Percentiles rank a stretch among this genome's conserved stretches.
Conservation (phyloP, 2,888 invertebrate species). For the Drosophila rellima region DNA sequence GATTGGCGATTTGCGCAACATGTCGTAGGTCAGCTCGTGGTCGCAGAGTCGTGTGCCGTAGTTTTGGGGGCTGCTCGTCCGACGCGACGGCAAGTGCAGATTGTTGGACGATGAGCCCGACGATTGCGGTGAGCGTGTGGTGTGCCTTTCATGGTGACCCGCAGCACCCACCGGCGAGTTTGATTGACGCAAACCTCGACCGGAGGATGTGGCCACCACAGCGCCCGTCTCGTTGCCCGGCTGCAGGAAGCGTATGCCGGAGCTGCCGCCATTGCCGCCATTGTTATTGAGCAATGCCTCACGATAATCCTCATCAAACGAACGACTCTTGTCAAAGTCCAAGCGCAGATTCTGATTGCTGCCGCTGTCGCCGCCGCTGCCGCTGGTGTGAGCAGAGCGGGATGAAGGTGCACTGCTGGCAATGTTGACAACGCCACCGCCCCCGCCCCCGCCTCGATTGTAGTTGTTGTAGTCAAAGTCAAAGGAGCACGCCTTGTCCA, state of each 20-base stretch:
- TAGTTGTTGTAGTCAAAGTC: constrained; percentile 85
- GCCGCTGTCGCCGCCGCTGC: constrained; percentile 62
- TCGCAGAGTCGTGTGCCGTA: constrained; percentile 85
- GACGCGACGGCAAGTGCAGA: constrained; percentile 71
- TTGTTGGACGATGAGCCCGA: constrained; percentile 83
- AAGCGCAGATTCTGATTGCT: constrained; percentile 80
- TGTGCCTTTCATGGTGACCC: constrained; percentile 53
- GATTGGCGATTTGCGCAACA: constrained; percentile 83
- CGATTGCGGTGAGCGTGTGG: constrained; percentile 83
- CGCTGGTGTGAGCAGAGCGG: constrained; percentile 45
- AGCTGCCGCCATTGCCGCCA: constrained; percentile 47
- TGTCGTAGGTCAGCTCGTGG: constrained; percentile 85
- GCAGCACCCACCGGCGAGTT: constrained; percentile 71
- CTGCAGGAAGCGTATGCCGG: constrained; percentile 69
- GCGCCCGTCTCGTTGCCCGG: constrained; percentile 43
- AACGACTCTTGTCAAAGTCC: constrained; percentile 85
- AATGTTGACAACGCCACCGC: constrained; percentile 4
- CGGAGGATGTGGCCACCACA: constrained; percentile 13
- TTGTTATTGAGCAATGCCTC: constrained; percentile 79
- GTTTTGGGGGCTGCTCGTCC: constrained; percentile 84
- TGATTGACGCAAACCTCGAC: constrained; percentile 71
- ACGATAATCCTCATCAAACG: constrained; percentile 85
- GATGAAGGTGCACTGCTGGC: constrained; percentile 7
- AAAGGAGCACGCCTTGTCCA: constrained; percentile 85
- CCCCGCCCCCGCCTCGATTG: constrained; percentile 47